Percentiles rank a stretch among this genome's conserved stretches.
phyloP scores from a whole-genome alignment of 2,113 vertebrate genomes.

The Xyliphius kryptos region DNA sequence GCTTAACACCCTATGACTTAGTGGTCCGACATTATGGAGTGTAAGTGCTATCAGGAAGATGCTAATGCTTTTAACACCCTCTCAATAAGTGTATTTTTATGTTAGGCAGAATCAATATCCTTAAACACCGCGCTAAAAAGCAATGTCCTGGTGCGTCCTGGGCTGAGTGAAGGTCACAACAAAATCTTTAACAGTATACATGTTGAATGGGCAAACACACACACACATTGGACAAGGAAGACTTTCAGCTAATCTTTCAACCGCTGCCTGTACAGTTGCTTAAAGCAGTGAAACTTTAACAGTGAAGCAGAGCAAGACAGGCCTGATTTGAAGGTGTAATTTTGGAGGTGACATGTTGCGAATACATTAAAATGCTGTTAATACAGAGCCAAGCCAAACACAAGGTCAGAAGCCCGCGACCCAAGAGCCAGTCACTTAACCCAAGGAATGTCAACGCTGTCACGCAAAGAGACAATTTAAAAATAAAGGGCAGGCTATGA shows the following conservation, averaged over 20 bases:
- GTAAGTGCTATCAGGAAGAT: conserved; percentile 40
- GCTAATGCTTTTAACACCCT: conserved; percentile 38
- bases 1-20: conserved; percentile 35
- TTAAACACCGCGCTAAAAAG: conserved; percentile 26
- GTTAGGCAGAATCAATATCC: conserved; percentile 39
- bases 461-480: conserved; percentile 35
- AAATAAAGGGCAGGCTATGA: conserved; percentile 28
- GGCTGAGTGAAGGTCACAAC: conserved; percentile 17
- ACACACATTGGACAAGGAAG: conserved; percentile 10
- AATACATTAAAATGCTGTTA: conserved; percentile 45
- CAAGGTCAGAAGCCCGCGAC: conserved; percentile 32
- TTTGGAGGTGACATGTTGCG: conserved; percentile 40
- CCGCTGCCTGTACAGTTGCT: conserved; percentile 36
- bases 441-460: conserved; percentile 37
- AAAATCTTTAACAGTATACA: conserved; percentile 24
- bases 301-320: conserved; percentile 20
- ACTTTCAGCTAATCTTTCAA: conserved; percentile 24
- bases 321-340: conserved; percentile 40
- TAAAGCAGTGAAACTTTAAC: conserved; percentile 36
- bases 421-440: conserved; percentile 26
- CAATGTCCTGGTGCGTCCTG: conserved; percentile 8
- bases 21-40: conserved; percentile 26
- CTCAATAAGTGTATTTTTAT: conserved; percentile 42
- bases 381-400: conserved; percentile 39
- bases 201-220: conserved; percentile 3